Evolutionary conservation across 2,797 vertebrate species (phyloP).

Genomic region (Remorina albescens): DNA sequence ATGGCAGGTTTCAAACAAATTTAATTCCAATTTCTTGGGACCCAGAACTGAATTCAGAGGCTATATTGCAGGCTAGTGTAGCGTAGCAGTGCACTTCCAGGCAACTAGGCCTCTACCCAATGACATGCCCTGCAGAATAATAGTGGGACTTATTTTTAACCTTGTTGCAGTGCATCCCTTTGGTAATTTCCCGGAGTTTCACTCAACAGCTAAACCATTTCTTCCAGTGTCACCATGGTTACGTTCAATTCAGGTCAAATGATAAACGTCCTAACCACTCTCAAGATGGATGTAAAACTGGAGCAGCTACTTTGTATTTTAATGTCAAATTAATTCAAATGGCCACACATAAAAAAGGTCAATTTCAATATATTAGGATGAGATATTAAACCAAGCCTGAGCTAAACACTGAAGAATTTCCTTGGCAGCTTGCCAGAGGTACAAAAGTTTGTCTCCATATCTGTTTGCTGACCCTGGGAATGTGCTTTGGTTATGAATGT

Average conservation of each 20-base stretch:
- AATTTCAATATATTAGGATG: not conserved
- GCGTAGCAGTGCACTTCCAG: constrained; percentile 11
- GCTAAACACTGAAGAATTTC: not conserved
- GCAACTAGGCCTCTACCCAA: not conserved
- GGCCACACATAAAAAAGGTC: not conserved
- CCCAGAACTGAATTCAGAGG: constrained; percentile 20
- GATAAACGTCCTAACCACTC: not conserved
- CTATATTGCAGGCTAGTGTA: not conserved
- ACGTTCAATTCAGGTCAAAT: not conserved
- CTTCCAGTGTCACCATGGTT: not conserved
- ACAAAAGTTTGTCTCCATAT: not conserved
- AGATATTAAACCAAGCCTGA: not conserved
- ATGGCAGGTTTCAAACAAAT: constrained; percentile 27
- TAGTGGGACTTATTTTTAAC: constrained; percentile 40
- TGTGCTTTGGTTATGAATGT: constrained; percentile 24
- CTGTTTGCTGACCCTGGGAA: constrained; percentile 5
- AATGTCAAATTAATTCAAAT: not conserved
- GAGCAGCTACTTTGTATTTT: not conserved
- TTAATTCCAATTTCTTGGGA: constrained; percentile 30
- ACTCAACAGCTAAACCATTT: constrained; percentile 24
- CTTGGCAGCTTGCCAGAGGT: not conserved
- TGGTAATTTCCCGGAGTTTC: constrained; percentile 26
- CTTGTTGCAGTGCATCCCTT: constrained; percentile 12
- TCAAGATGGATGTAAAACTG: not conserved
- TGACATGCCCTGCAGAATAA: not conserved